A percentile compares a stretch with the other conserved stretches of the same genome.
Conservation (phyloP, 2,888 invertebrate species). For the Phania funesta region DNA sequence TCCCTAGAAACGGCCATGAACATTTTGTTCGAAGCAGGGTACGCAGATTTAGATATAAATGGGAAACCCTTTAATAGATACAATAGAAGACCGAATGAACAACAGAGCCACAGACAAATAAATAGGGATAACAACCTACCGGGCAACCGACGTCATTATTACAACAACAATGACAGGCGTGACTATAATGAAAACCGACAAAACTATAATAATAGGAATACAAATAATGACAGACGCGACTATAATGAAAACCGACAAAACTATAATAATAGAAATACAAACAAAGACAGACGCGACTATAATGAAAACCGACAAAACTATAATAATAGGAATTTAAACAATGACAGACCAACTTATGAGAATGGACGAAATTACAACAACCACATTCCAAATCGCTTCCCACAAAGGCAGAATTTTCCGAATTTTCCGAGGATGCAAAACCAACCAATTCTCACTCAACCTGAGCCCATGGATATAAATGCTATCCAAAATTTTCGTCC, state of each 20-base stretch:
- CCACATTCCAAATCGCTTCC: not conserved
- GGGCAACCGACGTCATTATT: conserved; percentile 1
- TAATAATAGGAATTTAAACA: not conserved
- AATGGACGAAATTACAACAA: not conserved
- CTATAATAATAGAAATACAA: no score
- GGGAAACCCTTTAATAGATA: conserved; percentile 60
- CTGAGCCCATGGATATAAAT: conserved; percentile 57
- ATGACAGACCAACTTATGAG: not conserved
- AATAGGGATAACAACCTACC: not conserved
- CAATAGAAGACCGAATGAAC: conserved; percentile 21
- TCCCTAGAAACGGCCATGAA: not conserved
- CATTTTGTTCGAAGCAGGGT: conserved; percentile 17
- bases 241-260: no score
- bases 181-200: no score
- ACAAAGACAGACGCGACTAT: not conserved
- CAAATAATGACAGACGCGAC: no score
- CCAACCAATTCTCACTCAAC: not conserved
- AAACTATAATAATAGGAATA: no score
- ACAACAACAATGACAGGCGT: not conserved
- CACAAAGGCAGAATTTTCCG: conserved; percentile 8
- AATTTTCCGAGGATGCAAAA: conserved; percentile 21
- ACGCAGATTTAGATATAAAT: conserved; percentile 18
- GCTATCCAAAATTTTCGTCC: conserved; percentile 21
- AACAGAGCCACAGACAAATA: not conserved
- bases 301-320: not conserved